A percentile compares a stretch with the other conserved stretches of the same genome.
Evolutionary conservation across 2,888 invertebrate genomes (phyloP).

Genomic region (Aricia artaxerxes): DNA sequence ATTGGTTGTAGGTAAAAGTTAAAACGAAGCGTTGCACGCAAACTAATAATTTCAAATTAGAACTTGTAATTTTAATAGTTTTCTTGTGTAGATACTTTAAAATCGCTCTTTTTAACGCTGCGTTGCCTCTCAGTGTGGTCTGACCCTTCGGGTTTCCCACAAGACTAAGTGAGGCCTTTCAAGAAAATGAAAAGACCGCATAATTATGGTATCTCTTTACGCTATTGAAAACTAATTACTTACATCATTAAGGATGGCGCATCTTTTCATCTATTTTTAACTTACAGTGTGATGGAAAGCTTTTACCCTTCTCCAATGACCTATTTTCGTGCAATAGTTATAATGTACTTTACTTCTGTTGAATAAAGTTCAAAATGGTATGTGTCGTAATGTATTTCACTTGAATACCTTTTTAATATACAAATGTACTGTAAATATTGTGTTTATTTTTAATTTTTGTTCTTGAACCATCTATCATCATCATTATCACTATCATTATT

Average conservation of each 20-base stretch:
- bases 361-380: not conserved
- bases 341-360: not conserved
- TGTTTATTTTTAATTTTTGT: conserved; percentile 1
- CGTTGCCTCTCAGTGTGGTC: not conserved
- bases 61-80: no score
- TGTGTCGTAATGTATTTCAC: not conserved
- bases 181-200: conserved; percentile 18
- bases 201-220: not conserved
- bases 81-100: not conserved
- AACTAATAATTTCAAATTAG: no score
- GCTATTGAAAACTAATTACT: conserved; percentile 27
- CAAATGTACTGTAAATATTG: conserved; percentile 9
- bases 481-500: not conserved
- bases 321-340: not conserved
- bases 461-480: not conserved
- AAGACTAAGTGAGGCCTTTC: not conserved
- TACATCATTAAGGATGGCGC: conserved; percentile 24
- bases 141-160: not conserved
- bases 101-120: not conserved
- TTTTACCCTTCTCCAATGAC: conserved; percentile 11
- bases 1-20: no score
- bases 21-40: no score
- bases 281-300: conserved; percentile 23
- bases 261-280: conserved; percentile 31
- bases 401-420: conserved; percentile 16